Conservation (phyloP, 2,888 invertebrate genomes). For the Augochlorella aurata region DNA sequence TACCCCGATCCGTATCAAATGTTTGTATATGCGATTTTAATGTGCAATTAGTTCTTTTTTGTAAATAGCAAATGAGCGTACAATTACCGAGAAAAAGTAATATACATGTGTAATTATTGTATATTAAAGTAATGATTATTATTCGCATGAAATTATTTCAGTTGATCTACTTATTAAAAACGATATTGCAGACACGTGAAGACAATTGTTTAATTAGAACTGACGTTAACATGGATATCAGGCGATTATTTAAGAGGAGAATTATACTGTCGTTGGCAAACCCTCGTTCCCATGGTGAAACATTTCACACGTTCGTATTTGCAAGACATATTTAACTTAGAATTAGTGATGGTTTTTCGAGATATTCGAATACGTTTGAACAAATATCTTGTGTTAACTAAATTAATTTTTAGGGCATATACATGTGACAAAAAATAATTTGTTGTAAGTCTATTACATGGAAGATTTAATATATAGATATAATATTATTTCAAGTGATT, state of each 20-base stretch:
- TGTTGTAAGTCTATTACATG: neutral
- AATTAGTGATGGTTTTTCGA: neutral
- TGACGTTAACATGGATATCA: neutral
- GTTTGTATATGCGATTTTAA: neutral
- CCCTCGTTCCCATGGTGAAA: conserved; percentile 17
- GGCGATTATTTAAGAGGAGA: neutral
- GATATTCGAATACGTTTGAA: neutral
- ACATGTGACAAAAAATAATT: too few species aligned
- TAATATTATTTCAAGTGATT: neutral
- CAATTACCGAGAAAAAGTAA: neutral
- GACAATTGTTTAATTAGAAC: neutral
- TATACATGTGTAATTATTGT: neutral
- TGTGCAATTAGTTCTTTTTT: neutral
- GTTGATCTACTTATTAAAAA: neutral
- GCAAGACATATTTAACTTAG: conserved; percentile 22
- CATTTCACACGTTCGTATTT: conserved; percentile 33
- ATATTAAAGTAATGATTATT: neutral
- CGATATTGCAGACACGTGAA: neutral
- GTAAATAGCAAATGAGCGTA: neutral
- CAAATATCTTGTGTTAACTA: neutral
- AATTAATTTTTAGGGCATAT: too few species aligned
- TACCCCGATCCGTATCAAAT: neutral
- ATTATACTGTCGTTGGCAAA: conserved; percentile 1
- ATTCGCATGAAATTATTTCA: neutral
- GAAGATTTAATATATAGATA: neutral